Evolutionary conservation across 2,888 invertebrate species (phyloP), one percentile per base, ranked within the genome.

Genomic region (Plagodis dolabraria): DNA sequence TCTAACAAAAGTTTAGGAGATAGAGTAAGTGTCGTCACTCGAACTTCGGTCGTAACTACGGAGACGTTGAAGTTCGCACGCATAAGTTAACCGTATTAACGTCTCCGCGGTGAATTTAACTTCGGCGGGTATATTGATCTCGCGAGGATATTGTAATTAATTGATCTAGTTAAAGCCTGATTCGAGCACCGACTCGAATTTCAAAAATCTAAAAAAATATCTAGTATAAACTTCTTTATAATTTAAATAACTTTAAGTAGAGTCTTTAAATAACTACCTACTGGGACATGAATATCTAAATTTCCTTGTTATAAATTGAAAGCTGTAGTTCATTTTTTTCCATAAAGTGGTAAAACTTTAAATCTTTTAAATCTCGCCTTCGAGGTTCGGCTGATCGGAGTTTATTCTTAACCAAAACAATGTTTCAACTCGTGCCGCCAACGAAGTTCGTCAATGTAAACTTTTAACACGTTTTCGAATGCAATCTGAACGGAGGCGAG

Each of bases 31-130:
- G 77, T 78, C 75, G 74, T 77, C 80, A 77, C 76, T 80, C 68
- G 76, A 85, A 86, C 82, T 87, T 82, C 65, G 76, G 75, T 80
- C 80, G 74, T 82, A 86, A 85, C 85, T 83, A 80, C 77, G 71
- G 65, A 69, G 71, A 83, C 84, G 79, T 81, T 81, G 65, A 85
- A 84, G 78, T 86, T 86, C 72, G 76, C 79, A 85, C 82, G 82
- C 84, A 80, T 84, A 84, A 85, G 82, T 87, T 87, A 83, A 85
- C 81, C 80, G 74, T 82, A 87, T 87, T 85, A 87, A 85, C 82
- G 80, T 82, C 83, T 79, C 79, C 81, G 76, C 74, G 75, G 75
- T 76, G 77, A 80, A 75, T 79, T 78, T 76, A 83, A 83, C 80
- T 87, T 83, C 60, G 69, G 64, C 60, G 70, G 67, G 71, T 76